Evolutionary conservation across 2,797 vertebrate genomes (phyloP).

Genomic region (Pterois miles): DNA sequence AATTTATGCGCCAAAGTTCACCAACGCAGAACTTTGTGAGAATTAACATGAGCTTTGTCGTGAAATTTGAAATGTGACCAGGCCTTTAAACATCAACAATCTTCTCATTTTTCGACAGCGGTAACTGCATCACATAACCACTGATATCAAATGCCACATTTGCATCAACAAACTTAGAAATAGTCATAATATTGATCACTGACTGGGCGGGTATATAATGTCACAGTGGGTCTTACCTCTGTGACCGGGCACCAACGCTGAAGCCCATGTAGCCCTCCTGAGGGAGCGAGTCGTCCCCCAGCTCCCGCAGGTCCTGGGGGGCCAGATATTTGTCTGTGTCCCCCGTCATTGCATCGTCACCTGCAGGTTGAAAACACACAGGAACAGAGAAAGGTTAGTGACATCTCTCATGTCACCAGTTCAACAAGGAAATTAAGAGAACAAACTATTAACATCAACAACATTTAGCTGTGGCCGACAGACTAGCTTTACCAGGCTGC

Average conservation of each 20-base stretch:
- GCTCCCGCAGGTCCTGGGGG: constrained; percentile 95
- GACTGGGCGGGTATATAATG: neutral
- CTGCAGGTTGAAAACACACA: constrained; percentile 74
- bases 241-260: constrained; percentile 93
- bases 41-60: neutral
- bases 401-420: neutral
- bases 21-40: neutral
- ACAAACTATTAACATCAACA: too few species aligned
- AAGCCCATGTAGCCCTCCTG: constrained; percentile 98
- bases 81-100: neutral
- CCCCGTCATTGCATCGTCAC: constrained; percentile 97
- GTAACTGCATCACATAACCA: neutral
- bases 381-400: neutral
- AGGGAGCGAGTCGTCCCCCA: constrained; percentile 97
- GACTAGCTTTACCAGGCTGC: neutral
- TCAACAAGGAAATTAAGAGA: neutral
- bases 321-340: constrained; percentile 97
- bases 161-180: too few species aligned
- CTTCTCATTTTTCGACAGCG: neutral
- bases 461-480: neutral
- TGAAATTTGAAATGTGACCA: neutral
- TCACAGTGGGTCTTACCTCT: constrained; percentile 86
- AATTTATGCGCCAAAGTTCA: neutral
- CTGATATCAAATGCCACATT: neutral
- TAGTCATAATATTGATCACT: too few species aligned